Conservation (phyloP, 2,888 invertebrate species). For the Clostera curtula region DNA sequence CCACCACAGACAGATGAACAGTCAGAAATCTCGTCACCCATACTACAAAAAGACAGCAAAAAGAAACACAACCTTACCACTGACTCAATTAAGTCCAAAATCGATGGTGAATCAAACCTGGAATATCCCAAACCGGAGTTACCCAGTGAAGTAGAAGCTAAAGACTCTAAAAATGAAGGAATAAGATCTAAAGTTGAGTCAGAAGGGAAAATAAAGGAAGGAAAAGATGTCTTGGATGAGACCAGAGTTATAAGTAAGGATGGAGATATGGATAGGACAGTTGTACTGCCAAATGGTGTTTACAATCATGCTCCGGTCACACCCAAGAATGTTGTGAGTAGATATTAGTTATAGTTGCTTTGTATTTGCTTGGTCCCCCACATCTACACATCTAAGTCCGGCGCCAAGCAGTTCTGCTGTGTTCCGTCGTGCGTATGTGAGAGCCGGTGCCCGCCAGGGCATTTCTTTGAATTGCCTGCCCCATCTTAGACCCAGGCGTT, state of each 20-base stretch:
- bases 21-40: constrained; percentile 31
- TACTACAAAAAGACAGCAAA: constrained; percentile 25
- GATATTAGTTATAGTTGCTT: too few relatives aligned
- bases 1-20: constrained; percentile 11
- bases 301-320: constrained; percentile 40
- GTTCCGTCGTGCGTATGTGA: too few relatives aligned
- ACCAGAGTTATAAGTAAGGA: constrained; percentile 24
- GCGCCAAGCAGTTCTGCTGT: too few relatives aligned
- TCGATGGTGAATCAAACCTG: too few relatives aligned
- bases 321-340: constrained; percentile 42
- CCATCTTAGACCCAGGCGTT: too few relatives aligned
- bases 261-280: constrained; percentile 41
- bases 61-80: too few relatives aligned
- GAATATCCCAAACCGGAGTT: too few relatives aligned
- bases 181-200: constrained; percentile 11
- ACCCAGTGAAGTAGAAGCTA: constrained; percentile 12
- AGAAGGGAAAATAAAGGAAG: constrained; percentile 12
- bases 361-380: too few relatives aligned
- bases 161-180: constrained; percentile 10
- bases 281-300: constrained; percentile 42
- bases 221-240: constrained; percentile 26
- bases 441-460: too few relatives aligned
- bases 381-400: too few relatives aligned
- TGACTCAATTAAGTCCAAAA: too few relatives aligned
- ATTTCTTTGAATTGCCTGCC: too few relatives aligned